Evolutionary conservation across 2,113 vertebrate species (phyloP), one percentile per base, ranked within the genome.

Genomic region (Pollimyrus isidori): DNA sequence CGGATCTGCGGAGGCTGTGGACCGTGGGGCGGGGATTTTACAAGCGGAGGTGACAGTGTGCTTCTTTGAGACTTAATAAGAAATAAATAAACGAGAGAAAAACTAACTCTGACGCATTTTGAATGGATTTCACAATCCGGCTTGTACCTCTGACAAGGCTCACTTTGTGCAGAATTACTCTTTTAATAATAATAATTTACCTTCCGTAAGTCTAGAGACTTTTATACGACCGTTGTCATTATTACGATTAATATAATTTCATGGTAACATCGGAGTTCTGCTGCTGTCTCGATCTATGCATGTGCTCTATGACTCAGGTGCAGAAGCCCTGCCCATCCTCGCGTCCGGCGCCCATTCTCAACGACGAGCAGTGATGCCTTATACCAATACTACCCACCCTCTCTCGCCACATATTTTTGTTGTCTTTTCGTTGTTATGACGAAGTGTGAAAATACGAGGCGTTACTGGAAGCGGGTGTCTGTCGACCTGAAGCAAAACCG

Each of bases 341-440:
- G 49, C 94, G 94, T 92, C 94, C 94, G 89, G 69, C 90, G 23
- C 69, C 35, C 92, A 91, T 91, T 87, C 93, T 89, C 92, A 94
- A 95, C 96, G 93, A 97, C 96, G 97, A 97, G 97, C 97, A 98
- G 97, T 95, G 96, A 98, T 97, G 98, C 98, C 98, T 99, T 98
- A 99, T 96, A 97, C 96, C 93, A 93, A 93, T 92, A 93, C 92
- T 48, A 50, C 11, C 95, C 94, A 95, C 93, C 45, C 42, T 91
- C 94, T 94, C 94, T 93, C 89, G 91, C 52, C 89, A 89, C 91
- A 88, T 39, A 87, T 4, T 87, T 89, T 80, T 92, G 95, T 89
- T 48, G 86, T 4, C 83, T 95, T 93, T 92, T 95, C 94, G 91
- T 95, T 95, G 93, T 95, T 69, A 69, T 69, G 93, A 92, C 93